Conservation (phyloP, 1,140 invertebrate species). For the Bombus superbus region DNA sequence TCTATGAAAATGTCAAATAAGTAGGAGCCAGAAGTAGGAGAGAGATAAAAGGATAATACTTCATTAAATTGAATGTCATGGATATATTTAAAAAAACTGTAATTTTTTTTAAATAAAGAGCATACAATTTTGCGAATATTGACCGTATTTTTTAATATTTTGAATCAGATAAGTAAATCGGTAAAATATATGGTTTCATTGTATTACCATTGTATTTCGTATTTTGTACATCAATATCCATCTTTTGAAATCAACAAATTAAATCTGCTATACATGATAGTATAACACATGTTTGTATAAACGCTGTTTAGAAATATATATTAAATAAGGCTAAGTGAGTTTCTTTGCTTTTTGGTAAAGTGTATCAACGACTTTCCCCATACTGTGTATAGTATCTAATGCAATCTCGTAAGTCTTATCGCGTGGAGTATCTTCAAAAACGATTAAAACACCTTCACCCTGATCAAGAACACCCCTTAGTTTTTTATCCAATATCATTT, state of each 20-base stretch:
- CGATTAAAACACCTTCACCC: slow-evolving; percentile 97
- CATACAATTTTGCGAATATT: neutral
- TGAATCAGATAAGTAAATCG: slow-evolving; percentile 14
- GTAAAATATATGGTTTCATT: slow-evolving; percentile 14
- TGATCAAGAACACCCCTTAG: slow-evolving; percentile 98
- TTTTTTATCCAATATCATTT: slow-evolving; percentile 99
- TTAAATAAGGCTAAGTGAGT: slow-evolving; percentile 90
- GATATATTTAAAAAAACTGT: slow-evolving; percentile 6
- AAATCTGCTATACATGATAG: neutral
- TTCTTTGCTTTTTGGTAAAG: slow-evolving; percentile 99
- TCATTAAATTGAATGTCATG: neutral
- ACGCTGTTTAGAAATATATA: slow-evolving; percentile 74
- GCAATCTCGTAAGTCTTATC: slow-evolving; percentile 99
- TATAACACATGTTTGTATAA: neutral
- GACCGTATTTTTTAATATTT: neutral
- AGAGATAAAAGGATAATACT: neutral
- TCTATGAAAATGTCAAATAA: neutral
- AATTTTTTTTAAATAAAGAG: neutral
- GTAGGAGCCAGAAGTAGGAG: neutral
- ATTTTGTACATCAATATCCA: slow-evolving; percentile 17
- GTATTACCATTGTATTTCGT: slow-evolving; percentile 13
- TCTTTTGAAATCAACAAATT: neutral
- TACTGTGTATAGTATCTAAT: slow-evolving; percentile 98
- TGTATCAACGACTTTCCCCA: slow-evolving; percentile 99
- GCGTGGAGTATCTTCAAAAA: slow-evolving; percentile 97